A percentile compares a stretch with the other conserved stretches of the same genome.
These are phyloP conservation scores for Neoascia interrupta DNA, from an alignment of 2,888 invertebrate genomes.

Conservation along the genomic window DNA sequence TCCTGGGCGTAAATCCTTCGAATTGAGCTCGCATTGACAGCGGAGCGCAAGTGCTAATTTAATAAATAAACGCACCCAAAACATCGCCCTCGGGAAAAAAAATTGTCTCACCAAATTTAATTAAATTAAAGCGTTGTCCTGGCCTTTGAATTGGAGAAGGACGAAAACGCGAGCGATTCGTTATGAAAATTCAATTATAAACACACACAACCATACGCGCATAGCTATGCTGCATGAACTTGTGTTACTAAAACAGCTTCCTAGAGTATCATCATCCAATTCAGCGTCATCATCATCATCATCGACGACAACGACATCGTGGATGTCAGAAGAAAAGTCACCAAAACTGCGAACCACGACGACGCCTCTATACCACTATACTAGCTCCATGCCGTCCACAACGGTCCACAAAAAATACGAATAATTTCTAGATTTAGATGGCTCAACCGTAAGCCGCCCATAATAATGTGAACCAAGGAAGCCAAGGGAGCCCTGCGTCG, in stretches of 20 bases:
- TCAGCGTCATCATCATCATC: conserved; percentile 5
- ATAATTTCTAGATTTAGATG: conserved; percentile 67
- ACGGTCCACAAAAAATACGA: conserved; percentile 48
- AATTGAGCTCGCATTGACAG: conserved; percentile 57
- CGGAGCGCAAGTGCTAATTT: conserved; percentile 56
- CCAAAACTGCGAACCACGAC: conserved; percentile 3
- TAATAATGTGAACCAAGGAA: conserved; percentile 50
- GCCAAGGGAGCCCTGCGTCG: neutral
- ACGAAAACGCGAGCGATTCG: conserved; percentile 9
- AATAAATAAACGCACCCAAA: conserved; percentile 56
- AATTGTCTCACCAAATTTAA: conserved; percentile 58
- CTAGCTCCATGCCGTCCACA: too few species aligned
- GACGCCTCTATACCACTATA: too few species aligned
- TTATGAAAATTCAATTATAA: conserved; percentile 66
- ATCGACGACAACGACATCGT: conserved; percentile 9
- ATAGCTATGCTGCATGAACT: conserved; percentile 14
- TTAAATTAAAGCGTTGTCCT: conserved; percentile 48
- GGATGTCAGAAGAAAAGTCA: conserved; percentile 33
- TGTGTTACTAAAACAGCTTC: too few species aligned
- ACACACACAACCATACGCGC: conserved; percentile 31
- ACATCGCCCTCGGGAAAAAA: conserved; percentile 31
- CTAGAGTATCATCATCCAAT: too few species aligned
- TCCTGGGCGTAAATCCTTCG: conserved; percentile 63
- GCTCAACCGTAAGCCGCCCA: conserved; percentile 59
- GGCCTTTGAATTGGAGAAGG: conserved; percentile 19